Evolutionary conservation across 2,797 vertebrate species (phyloP).

Genomic region (Astyanax mexicanus): DNA sequence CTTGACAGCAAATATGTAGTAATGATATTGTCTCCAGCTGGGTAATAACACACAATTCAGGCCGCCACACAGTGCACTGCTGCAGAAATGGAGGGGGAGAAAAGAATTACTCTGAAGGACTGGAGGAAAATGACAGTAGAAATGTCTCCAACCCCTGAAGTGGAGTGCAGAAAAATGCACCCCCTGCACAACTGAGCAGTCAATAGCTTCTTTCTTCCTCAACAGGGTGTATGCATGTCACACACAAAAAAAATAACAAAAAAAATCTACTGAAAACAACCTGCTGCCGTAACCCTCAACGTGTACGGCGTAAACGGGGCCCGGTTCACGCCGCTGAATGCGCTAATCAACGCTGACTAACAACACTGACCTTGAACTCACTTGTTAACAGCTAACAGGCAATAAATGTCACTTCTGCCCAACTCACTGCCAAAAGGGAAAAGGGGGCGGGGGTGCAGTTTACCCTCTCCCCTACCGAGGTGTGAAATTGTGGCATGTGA

Average conservation of each 20-base stretch:
- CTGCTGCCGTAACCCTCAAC: neutral
- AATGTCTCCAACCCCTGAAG: conserved; percentile 84
- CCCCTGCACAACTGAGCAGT: conserved; percentile 48
- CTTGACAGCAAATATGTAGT: conserved; percentile 89
- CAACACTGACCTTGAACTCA: conserved; percentile 75
- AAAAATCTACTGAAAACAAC: neutral
- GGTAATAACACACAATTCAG: conserved; percentile 90
- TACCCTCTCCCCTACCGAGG: conserved; percentile 72
- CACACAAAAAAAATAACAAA: conserved; percentile 28
- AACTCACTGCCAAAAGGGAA: conserved; percentile 67
- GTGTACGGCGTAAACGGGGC: neutral
- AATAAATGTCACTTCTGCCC: conserved; percentile 79
- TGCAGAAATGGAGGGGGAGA: conserved; percentile 77
- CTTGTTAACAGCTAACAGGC: conserved; percentile 69
- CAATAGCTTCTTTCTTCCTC: conserved; percentile 65
- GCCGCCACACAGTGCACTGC: conserved; percentile 80
- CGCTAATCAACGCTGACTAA: conserved; percentile 18
- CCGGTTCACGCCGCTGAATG: conserved; percentile 5
- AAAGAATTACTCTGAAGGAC: conserved; percentile 86
- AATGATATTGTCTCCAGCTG: conserved; percentile 90
- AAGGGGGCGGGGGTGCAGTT: conserved; percentile 37
- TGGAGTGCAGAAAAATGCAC: conserved; percentile 70
- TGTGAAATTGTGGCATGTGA: conserved; percentile 86
- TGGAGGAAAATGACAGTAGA: conserved; percentile 84
- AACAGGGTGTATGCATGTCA: conserved; percentile 28